Base-by-base conservation (phyloP, 1,140 invertebrate genomes). In the Drosophila seguyi region DNA sequence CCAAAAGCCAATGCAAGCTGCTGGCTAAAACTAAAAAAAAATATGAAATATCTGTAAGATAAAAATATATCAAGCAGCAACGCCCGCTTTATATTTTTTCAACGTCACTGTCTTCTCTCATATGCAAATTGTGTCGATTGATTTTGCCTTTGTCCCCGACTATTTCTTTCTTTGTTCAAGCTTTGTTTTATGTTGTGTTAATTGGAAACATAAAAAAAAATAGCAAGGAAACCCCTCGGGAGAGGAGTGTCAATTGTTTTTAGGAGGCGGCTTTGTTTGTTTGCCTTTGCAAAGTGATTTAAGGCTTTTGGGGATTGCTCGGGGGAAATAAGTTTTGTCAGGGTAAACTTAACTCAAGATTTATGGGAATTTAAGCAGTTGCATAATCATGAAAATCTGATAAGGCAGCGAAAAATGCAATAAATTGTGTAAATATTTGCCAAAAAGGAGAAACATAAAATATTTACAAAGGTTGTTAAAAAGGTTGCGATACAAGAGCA, bases 151-250 rank as follows among this genome's bases (percentile, higher is more conserved):
- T 79, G 68, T 69, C 48, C 38, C 39, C 63, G 39, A 36, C 44
- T 60, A 56, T 74, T 62, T 84, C 58, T 59, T 41, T 7, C 48
- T 66, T 79, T 72, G 47, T 76, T 85, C 52, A 27, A 42, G 56
- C 39, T 78, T 69, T 67, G 47, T 73, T 88, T 88, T 69, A 84
- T 87, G 60, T 67, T 61, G 76, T 79, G 79, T 88, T 86, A 86
- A 86, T 86, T 83, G 69, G 62, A 48, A 62, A 53, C 59, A 66
- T 52, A 79, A 55, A 55, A 55, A 10, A 25, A 25, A 25, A n/a
- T n/a, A 16, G 22, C 45, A 8, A 25, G 34, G 34, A 41, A 63
- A 52, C 60, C 61, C 74, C 66, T 52, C 42, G 42, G 69, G 58
- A 53, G 58, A 45, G 48, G 68, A 34, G 55, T 55, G 52, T 13